phyloP scores from a whole-genome alignment of 2,797 vertebrate species.

The Emys orbicularis region DNA sequence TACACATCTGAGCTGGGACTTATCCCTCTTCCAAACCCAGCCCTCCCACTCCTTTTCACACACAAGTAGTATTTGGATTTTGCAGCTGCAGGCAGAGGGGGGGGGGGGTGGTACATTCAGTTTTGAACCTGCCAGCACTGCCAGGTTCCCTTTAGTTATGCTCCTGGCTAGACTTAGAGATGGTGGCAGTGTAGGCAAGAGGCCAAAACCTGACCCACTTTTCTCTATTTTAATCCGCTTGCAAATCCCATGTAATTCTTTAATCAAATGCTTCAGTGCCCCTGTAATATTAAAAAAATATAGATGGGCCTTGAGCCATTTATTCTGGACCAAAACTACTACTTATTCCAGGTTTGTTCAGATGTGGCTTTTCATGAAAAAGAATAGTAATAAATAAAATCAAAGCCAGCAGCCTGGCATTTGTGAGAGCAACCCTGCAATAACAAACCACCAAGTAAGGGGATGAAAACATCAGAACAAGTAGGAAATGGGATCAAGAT shows the following conservation, averaged over 20 bases:
- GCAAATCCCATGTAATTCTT: background rate
- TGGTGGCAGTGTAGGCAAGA: background rate
- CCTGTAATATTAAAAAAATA: background rate
- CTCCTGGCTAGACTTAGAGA: background rate
- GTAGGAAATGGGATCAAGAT: background rate
- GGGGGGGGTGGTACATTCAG: accelerated
- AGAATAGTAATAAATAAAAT: background rate
- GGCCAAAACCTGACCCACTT: background rate
- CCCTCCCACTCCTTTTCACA: background rate
- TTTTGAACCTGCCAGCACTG: background rate
- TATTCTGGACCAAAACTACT: background rate
- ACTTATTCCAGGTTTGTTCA: background rate
- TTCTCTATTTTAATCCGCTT: background rate
- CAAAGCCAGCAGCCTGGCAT: background rate
- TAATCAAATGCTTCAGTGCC: background rate
- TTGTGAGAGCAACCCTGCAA: background rate
- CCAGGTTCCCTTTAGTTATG: accelerated
- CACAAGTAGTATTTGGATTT: background rate
- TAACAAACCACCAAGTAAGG: background rate
- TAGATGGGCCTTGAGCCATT: background rate
- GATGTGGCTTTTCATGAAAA: background rate
- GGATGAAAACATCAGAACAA: background rate
- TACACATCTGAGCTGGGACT: background rate
- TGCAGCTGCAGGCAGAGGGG: accelerated
- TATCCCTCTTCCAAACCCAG: background rate